phyloP scores from a whole-genome alignment of 2,888 invertebrate species.

The Cantharis nigra region DNA sequence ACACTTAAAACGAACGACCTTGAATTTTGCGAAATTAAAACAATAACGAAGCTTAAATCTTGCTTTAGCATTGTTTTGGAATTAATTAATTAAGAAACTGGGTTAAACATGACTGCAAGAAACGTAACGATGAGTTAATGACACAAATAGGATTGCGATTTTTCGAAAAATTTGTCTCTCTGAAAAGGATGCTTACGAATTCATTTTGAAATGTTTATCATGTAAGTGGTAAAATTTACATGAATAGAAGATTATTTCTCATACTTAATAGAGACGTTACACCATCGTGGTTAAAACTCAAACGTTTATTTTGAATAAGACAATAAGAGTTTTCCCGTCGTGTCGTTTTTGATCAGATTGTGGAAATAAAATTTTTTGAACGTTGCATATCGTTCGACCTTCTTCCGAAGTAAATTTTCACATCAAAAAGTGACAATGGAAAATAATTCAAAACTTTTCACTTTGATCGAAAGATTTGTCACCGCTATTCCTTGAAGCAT shows the following conservation, averaged over 20 bases:
- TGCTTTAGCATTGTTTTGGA: background rate
- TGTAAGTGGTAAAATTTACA: constrained; percentile 11
- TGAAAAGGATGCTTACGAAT: background rate
- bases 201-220: background rate
- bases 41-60: background rate
- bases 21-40: background rate
- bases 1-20: background rate
- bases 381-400: background rate
- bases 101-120: background rate
- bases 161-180: background rate
- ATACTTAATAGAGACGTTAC: background rate
- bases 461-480: background rate
- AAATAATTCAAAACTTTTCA: background rate
- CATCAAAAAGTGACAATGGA: background rate
- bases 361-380: background rate
- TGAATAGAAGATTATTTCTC: constrained; percentile 12
- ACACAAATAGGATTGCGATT: background rate
- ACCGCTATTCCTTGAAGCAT: background rate
- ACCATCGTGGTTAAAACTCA: background rate
- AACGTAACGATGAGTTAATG: background rate
- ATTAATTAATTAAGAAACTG: background rate
- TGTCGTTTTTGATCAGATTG: background rate
- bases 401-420: background rate
- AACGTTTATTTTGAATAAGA: background rate
- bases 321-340: background rate